Percentiles rank a stretch among this genome's conserved stretches.
Evolutionary conservation across 2,113 vertebrate species (phyloP).

Genomic region (Syngnathus typhle): DNA sequence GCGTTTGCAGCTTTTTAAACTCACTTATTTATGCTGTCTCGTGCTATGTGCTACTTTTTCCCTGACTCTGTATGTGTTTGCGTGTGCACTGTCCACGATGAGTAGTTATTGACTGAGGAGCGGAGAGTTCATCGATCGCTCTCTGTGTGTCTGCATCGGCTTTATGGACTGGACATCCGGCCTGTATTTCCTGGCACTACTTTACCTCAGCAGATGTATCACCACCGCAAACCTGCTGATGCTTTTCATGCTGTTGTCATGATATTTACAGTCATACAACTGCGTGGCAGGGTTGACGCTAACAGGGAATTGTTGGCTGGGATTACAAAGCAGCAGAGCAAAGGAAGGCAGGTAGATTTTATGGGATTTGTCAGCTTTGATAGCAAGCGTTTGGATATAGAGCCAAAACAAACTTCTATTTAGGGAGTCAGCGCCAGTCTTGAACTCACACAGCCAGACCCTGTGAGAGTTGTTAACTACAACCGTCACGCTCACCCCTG

Average conservation of each 20-base stretch:
- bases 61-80: neutral
- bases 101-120: constrained; percentile 27
- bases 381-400: neutral
- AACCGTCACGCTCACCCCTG: neutral
- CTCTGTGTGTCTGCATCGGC: constrained; percentile 8
- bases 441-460: neutral
- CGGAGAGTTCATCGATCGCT: constrained; percentile 44
- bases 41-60: neutral
- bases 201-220: constrained; percentile 5
- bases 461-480: neutral
- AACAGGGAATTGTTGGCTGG: constrained; percentile 4
- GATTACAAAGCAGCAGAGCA: constrained; percentile 1
- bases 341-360: constrained; percentile 7
- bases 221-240: constrained; percentile 5
- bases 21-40: neutral
- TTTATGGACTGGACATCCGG: constrained; percentile 23
- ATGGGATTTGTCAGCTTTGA: constrained; percentile 7
- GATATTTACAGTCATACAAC: constrained; percentile 1
- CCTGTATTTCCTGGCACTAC: constrained; percentile 29
- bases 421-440: neutral
- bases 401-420: neutral
- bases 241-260: constrained; percentile 2
- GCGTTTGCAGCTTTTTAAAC: neutral
- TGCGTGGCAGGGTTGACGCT: neutral
- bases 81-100: constrained; percentile 14